phyloP scores from a whole-genome alignment of 2,113 vertebrate genomes.

The Gobius niger region DNA sequence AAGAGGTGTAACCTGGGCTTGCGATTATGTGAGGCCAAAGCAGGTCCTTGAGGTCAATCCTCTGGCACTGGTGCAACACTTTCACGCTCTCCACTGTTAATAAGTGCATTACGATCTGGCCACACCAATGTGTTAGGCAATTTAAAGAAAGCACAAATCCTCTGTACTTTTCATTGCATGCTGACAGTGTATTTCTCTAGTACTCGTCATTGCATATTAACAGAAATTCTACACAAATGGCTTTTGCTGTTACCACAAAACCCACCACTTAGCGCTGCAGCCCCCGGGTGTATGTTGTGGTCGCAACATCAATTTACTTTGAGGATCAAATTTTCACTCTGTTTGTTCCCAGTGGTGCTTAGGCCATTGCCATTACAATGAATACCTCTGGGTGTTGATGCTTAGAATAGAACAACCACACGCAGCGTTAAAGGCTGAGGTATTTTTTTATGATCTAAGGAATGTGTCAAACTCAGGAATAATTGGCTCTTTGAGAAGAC shows the following conservation, averaged over 20 bases:
- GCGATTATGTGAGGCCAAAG: slow-evolving; percentile 52
- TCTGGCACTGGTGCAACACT: slow-evolving; percentile 12
- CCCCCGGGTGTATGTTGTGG: slow-evolving; percentile 48
- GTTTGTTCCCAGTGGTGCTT: slow-evolving; percentile 23
- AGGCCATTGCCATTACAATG: slow-evolving; percentile 50
- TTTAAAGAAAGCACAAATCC: slow-evolving; percentile 13
- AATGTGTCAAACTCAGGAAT: slow-evolving; percentile 48
- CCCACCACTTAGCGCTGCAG: slow-evolving; percentile 14
- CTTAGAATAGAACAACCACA: slow-evolving; percentile 52
- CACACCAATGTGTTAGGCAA: not conserved
- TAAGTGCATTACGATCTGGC: slow-evolving; percentile 30
- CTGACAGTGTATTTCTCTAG: not conserved
- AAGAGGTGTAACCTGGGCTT: slow-evolving; percentile 55
- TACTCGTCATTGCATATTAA: slow-evolving; percentile 11
- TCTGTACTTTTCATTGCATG: not conserved
- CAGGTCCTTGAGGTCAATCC: slow-evolving; percentile 57
- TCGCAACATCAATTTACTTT: slow-evolving; percentile 53
- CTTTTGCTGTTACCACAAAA: slow-evolving; percentile 41
- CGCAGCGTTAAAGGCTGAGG: slow-evolving; percentile 27
- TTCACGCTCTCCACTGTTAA: slow-evolving; percentile 29
- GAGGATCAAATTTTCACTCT: slow-evolving; percentile 50
- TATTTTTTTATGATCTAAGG: slow-evolving; percentile 46
- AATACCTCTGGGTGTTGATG: slow-evolving; percentile 38
- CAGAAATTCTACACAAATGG: slow-evolving; percentile 26
- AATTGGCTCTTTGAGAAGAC: slow-evolving; percentile 58